Evolutionary conservation across 2,888 invertebrate genomes (phyloP), one percentile per base, ranked within the genome.

Genomic region (Stegana nigrithorax): DNA sequence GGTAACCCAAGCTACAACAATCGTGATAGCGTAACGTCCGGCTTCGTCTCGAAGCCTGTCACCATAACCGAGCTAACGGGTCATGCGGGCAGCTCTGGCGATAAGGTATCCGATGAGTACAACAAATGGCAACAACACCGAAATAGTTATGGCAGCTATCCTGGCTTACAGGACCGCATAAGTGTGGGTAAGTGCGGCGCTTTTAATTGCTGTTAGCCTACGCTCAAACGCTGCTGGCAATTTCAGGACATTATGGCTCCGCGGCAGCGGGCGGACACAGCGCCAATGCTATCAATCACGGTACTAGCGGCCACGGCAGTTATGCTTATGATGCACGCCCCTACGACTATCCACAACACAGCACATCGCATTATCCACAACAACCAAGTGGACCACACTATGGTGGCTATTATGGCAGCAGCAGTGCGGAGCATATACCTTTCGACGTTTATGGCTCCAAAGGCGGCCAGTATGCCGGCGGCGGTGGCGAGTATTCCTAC

Each of bases 361-460:
- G 39, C 12, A 62, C 19, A n/a, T 17, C 10, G 12, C 53, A 70
- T 8, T 71, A 70, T 45, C n/a, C n/a, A n/a, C n/a, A n/a, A n/a
- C n/a, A 27, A 17, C 44, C 60, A 10, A 47, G 50, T n/a, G 60
- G 10, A 2, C 23, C 56, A 12, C 58, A 58, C 7, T 58, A 58
- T 39, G n/a, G n/a, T n/a, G n/a, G n/a, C n/a, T 80, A 79, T 63
- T 77, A 75, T 12, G 73, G 72, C 21, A 67, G 74, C 32, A 71
- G 68, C 23, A 75, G 75, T 44, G 72, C 64, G 2, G 83, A 80
- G 50, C 23, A 71, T 7, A 70, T 84, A 55, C 84, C 84, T 3
- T 80, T 84, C 47, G 84, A 84, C 67, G 71, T 85, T 0, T 84
- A 84, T 59, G 81, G 77, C 50, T n/a, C 65, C 10, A 71, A 75